Conservation (phyloP, 2,888 invertebrate species). For the Microctonus hyperodae region DNA sequence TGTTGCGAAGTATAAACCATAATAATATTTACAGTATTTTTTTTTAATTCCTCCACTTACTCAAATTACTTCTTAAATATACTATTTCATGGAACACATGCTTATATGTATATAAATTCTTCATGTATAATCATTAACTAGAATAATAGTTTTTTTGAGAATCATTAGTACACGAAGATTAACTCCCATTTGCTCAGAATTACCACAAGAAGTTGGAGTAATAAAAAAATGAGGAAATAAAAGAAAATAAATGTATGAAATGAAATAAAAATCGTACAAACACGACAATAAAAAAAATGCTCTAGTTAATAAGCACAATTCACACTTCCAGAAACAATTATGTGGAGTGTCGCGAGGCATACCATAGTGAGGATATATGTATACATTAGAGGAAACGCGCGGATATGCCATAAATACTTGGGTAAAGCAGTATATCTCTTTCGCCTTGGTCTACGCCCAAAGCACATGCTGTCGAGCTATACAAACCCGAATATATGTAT, state of each 20-base stretch:
- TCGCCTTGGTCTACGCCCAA: slow-evolving; percentile 59
- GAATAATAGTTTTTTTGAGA: neutral
- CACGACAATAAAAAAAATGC: slow-evolving; percentile 18
- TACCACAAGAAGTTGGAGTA: slow-evolving; percentile 5
- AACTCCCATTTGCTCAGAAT: slow-evolving; percentile 19
- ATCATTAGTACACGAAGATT: slow-evolving; percentile 15
- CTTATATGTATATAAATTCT: neutral
- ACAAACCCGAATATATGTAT: slow-evolving; percentile 28
- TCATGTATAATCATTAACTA: neutral
- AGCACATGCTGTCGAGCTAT: slow-evolving; percentile 59
- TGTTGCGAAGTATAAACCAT: too few relatives aligned
- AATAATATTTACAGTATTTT: too few relatives aligned
- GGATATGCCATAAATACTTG: slow-evolving; percentile 63
- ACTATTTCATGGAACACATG: too few relatives aligned
- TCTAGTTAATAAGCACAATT: slow-evolving; percentile 54
- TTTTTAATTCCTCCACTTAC: neutral
- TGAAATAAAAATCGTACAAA: slow-evolving; percentile 1
- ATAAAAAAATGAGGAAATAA: too few relatives aligned
- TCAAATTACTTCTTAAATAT: too few relatives aligned
- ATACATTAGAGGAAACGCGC: slow-evolving; percentile 54
- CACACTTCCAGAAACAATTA: slow-evolving; percentile 61
- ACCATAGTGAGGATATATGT: slow-evolving; percentile 45
- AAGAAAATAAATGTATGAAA: too few relatives aligned
- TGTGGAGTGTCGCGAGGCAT: slow-evolving; percentile 54
- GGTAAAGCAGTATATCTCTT: slow-evolving; percentile 61